Percentiles rank a stretch among this genome's conserved stretches.
Conservation (phyloP, 2,113 vertebrate genomes). For the Nymphicus hollandicus region DNA sequence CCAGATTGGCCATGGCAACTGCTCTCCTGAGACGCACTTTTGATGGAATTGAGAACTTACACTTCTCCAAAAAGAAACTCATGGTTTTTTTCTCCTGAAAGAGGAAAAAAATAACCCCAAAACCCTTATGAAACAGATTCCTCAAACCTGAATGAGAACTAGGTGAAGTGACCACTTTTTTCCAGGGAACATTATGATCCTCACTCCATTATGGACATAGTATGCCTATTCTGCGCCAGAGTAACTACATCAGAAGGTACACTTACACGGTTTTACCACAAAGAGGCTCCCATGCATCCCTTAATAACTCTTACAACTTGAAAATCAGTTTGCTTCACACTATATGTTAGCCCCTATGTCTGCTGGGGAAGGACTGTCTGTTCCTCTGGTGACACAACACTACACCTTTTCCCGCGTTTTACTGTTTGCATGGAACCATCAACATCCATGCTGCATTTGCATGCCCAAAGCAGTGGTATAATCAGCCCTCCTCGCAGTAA, state of each 20-base stretch:
- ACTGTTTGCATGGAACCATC: not conserved
- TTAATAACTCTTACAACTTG: not conserved
- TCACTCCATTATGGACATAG: not conserved
- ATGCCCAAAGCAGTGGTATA: not conserved
- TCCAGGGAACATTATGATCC: not conserved
- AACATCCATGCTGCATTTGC: not conserved
- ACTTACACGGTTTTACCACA: not conserved
- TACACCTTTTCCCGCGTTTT: not conserved
- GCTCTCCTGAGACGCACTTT: not conserved
- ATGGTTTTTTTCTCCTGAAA: not conserved
- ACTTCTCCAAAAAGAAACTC: not conserved
- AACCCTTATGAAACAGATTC: rapidly evolving
- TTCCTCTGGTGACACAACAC: not conserved
- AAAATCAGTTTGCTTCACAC: not conserved
- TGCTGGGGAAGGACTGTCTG: not conserved
- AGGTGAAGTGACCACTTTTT: not conserved
- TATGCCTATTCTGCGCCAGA: not conserved
- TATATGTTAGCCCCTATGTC: rapidly evolving
- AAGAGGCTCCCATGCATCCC: not conserved
- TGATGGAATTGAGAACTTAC: not conserved
- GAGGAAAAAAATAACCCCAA: not conserved
- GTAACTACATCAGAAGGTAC: not conserved
- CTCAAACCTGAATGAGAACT: not conserved
- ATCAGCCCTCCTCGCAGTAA: not conserved
- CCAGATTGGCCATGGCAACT: not conserved